phyloP scores from a whole-genome alignment of 2,888 invertebrate species.

The Eupithecia tripunctaria region DNA sequence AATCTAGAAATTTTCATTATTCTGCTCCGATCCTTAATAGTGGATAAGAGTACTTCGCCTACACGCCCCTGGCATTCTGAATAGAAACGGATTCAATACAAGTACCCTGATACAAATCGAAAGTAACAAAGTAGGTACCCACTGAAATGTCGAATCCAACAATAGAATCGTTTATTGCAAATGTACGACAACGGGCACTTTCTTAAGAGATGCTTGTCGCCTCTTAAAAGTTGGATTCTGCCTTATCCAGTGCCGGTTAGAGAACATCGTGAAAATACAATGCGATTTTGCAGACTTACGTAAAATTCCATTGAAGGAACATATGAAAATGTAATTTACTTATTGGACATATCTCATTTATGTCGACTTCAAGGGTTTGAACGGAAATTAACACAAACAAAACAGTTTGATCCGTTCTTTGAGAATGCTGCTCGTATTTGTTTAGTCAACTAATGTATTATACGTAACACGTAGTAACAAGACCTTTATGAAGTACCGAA shows the following conservation, averaged over 20 bases:
- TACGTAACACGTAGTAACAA: not conserved
- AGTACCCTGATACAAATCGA: constrained; percentile 27
- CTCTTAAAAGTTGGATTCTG: constrained; percentile 4
- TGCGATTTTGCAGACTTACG: not conserved
- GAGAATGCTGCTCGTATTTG: not conserved
- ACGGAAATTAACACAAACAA: not conserved
- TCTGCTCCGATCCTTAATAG: not conserved
- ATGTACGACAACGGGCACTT: constrained; percentile 26
- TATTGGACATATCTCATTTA: not conserved
- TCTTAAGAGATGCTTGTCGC: constrained; percentile 17
- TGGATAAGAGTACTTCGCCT: constrained; percentile 6
- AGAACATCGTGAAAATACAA: not conserved
- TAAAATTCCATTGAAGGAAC: not conserved
- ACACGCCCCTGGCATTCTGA: constrained; percentile 15
- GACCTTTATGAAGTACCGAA: not conserved
- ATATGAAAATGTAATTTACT: not conserved
- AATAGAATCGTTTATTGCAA: constrained; percentile 37
- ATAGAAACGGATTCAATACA: constrained; percentile 24
- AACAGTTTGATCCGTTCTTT: not conserved
- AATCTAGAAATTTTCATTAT: not conserved
- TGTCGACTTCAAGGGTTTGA: not conserved
- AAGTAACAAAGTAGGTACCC: constrained; percentile 18
- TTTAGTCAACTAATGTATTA: not conserved
- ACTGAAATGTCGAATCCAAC: constrained; percentile 25
- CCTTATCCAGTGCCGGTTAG: not conserved